Percentiles rank a stretch among this genome's conserved stretches.
These are phyloP conservation scores for Sapajus apella DNA, from an alignment of 2,113 vertebrate species.

Conservation along the genomic window DNA sequence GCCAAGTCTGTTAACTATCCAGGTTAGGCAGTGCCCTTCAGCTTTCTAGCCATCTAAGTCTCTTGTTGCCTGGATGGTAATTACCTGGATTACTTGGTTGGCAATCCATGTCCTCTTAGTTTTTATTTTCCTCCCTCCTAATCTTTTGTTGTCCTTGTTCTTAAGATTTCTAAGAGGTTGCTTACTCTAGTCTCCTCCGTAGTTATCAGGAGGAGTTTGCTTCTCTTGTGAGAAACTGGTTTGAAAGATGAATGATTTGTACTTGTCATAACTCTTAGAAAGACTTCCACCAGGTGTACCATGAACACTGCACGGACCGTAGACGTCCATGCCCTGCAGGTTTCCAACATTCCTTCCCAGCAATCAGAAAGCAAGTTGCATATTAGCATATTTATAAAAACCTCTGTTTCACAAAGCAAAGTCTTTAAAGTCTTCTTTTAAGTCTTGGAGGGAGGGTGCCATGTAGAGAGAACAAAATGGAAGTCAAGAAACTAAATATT, in stretches of 20 bases:
- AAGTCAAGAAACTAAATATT: slow-evolving; percentile 4
- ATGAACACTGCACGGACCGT: no score
- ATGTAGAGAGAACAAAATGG: background rate
- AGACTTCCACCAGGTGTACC: background rate
- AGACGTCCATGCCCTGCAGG: background rate
- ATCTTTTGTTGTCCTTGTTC: background rate
- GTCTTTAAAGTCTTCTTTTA: background rate
- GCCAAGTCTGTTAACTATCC: fast-evolving
- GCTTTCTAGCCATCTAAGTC: background rate
- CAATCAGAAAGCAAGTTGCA: background rate
- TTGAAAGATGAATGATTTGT: background rate
- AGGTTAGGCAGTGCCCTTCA: background rate
- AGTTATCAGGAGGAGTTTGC: background rate
- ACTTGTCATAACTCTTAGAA: background rate
- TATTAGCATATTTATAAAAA: background rate
- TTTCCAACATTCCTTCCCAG: background rate
- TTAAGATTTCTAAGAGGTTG: slow-evolving; percentile 4
- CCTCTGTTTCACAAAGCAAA: background rate
- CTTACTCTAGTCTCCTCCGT: background rate
- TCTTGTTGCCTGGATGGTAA: background rate
- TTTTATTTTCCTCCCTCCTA: background rate
- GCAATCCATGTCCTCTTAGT: background rate
- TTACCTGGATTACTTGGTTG: background rate
- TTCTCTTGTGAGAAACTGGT: background rate
- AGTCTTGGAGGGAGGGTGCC: background rate